Base-by-base conservation (phyloP, 2,888 invertebrate species). In the Melinaea menophilus region DNA sequence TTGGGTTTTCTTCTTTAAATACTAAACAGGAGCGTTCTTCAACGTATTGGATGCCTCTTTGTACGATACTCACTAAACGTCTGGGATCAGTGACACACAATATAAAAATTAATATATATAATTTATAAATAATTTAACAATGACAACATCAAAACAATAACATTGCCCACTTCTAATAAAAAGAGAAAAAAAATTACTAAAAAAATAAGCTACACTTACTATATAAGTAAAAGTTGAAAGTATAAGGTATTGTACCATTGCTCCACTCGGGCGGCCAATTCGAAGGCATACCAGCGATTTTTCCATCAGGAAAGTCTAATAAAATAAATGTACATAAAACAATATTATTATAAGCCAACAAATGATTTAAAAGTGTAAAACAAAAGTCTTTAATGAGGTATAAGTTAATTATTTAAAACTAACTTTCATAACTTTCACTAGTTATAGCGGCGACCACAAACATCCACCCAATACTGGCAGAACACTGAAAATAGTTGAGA, bases 261-360 rank as follows among this genome's bases (percentile, higher is more conserved):
- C 63, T 74, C 86, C 86, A 87, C 1, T 77, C 67, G 62, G 76
- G 75, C 2, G 85, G 85, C 85, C 85, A 87, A 67, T 75, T 72
- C 35, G 2, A 0, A 0, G 84, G 82, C 45, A 81, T 33, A 4
- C 11, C 46, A 12, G 51, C 11, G 54, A 35, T 34, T 31, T 45
- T 54, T 63, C n/a, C 12, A 59, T 56, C 7, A 33, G 22, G 13
- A 5, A 12, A 33, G 51, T 37, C 9, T 51, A 5, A 9, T 41
- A 41, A 41, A 5, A 41, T 22, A 9, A 9, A 37, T 37, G 7
- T 37, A 5, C 4, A 37, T 5, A 37, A 5, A 2, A 37, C 7
- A 5, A 37, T 37, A 7, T 37, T 37, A 37, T 37, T 37, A 22
- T 37, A 7, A 37, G 4, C 9, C 7, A 11, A 11, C 7, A 3